Evolutionary conservation across 2,888 invertebrate species (phyloP).

Genomic region (Mystacides longicornis): DNA sequence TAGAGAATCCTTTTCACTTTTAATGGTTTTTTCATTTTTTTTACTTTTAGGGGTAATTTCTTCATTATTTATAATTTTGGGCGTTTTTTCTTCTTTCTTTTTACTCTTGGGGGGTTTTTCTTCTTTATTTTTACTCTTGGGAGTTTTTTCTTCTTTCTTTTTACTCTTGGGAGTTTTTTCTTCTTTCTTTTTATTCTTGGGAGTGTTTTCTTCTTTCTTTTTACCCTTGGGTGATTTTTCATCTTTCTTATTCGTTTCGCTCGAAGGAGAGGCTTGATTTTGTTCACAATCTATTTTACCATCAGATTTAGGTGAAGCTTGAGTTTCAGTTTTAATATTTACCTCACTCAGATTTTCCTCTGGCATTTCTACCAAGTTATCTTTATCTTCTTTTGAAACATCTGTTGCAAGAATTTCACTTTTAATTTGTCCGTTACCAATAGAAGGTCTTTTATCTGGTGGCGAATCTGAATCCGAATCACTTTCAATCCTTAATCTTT

Average conservation of each 20-base stretch:
- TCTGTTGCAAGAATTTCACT: conserved; percentile 8
- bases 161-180: not conserved
- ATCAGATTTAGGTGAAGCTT: conserved; percentile 7
- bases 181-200: conserved; percentile 19
- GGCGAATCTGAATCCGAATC: conserved; percentile 32
- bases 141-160: conserved; percentile 7
- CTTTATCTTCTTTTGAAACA: conserved; percentile 9
- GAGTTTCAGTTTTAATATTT: conserved; percentile 15
- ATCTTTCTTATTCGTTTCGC: not conserved
- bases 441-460: conserved; percentile 14
- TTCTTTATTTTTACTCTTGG: conserved; percentile 2
- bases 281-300: conserved; percentile 8
- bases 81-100: too few relatives aligned
- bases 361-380: conserved; percentile 16
- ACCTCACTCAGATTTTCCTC: not conserved
- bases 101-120: too few relatives aligned
- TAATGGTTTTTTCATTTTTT: too few relatives aligned
- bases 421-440: conserved; percentile 19
- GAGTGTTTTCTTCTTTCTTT: conserved; percentile 22
- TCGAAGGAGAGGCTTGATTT: not conserved
- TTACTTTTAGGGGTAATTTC: too few relatives aligned
- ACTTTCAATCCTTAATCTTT: conserved; percentile 36
- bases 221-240: conserved; percentile 9
- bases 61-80: too few relatives aligned
- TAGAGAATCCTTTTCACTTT: not conserved